Evolutionary conservation across 1,140 invertebrate genomes (phyloP).

Genomic region (Leptoteleia sp.): DNA sequence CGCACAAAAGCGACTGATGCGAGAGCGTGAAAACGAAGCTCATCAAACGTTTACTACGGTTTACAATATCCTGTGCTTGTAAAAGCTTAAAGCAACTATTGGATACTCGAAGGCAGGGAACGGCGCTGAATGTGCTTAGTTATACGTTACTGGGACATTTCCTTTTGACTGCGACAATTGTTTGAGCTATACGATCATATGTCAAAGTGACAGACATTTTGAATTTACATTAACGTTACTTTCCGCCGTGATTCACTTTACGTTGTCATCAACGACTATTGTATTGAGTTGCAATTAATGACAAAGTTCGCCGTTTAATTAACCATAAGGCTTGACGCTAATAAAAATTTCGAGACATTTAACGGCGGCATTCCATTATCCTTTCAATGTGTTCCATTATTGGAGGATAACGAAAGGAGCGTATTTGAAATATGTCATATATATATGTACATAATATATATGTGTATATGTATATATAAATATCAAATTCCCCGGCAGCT

Average conservation of each 20-base stretch:
- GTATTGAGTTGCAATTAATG: neutral
- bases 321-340: neutral
- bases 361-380: neutral
- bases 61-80: constrained; percentile 55
- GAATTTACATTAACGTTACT: constrained; percentile 13
- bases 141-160: constrained; percentile 28
- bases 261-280: neutral
- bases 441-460: no score
- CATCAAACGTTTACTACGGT: constrained; percentile 46
- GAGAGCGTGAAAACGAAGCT: constrained; percentile 44
- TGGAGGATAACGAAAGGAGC: constrained; percentile 15
- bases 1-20: constrained; percentile 44
- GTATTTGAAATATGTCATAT: constrained; percentile 37
- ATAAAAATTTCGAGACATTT: neutral
- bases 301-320: neutral
- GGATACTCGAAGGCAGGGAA: constrained; percentile 19
- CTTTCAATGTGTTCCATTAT: constrained; percentile 10
- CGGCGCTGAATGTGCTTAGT: constrained; percentile 14
- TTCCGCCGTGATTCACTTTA: neutral
- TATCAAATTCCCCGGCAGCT: constrained; percentile 17
- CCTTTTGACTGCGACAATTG: constrained; percentile 34
- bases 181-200: constrained; percentile 25
- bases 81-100: constrained; percentile 44
- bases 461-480: no score
- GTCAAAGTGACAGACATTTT: constrained; percentile 19